phyloP scores from a whole-genome alignment of 2,888 invertebrate genomes.

The Melieria picta region DNA sequence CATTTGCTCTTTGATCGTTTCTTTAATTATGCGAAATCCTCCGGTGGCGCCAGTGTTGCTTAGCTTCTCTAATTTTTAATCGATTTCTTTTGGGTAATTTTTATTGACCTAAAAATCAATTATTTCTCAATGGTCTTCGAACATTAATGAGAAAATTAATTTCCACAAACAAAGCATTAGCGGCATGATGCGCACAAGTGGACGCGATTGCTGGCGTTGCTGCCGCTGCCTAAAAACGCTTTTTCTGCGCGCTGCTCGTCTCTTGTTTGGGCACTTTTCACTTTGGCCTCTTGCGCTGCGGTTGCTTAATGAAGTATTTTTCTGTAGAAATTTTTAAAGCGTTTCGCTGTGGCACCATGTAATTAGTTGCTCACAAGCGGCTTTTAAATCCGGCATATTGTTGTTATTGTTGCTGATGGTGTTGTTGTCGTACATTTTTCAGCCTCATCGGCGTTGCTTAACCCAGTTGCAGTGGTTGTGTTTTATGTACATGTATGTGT shows the following conservation, averaged over 20 bases:
- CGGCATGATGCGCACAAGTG: not conserved
- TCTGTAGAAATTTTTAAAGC: constrained; percentile 36
- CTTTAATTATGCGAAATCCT: constrained; percentile 49
- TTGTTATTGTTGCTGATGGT: constrained; percentile 8
- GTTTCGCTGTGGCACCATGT: constrained; percentile 51
- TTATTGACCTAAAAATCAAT: constrained; percentile 50
- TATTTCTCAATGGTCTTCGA: constrained; percentile 40
- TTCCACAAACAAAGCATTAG: constrained; percentile 22
- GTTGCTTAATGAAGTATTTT: constrained; percentile 33
- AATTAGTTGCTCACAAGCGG: constrained; percentile 54
- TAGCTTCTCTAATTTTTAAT: constrained; percentile 40
- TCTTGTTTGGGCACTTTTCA: not conserved
- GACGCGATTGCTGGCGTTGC: not conserved
- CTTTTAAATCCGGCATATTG: constrained; percentile 26
- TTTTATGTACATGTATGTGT: not conserved
- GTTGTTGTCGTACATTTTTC: not conserved
- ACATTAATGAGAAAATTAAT: constrained; percentile 35
- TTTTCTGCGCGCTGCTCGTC: not conserved
- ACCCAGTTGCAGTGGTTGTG: constrained; percentile 26
- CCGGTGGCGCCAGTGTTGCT: constrained; percentile 45
- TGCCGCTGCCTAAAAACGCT: not conserved
- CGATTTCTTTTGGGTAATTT: constrained; percentile 44
- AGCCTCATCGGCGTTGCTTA: constrained; percentile 4
- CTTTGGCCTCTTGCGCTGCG: constrained; percentile 6
- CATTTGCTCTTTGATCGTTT: constrained; percentile 36